These are phyloP conservation scores for Neofelis nebulosa DNA, from an alignment of 2,113 vertebrate genomes.

Conservation along the genomic window DNA sequence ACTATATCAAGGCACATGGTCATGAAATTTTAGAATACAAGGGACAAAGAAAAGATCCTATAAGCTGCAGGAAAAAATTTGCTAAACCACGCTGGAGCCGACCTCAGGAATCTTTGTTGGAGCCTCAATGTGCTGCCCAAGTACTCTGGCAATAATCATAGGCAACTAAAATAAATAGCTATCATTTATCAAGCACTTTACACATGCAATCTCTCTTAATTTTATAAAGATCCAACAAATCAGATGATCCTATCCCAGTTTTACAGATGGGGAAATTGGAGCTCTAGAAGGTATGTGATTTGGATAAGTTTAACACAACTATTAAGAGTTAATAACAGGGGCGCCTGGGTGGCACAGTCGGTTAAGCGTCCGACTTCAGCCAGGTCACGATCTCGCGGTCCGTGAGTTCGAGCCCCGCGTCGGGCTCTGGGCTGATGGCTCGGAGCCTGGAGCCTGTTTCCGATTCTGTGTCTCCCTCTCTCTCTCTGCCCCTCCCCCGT, in stretches of 20 bases:
- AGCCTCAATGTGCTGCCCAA: neutral
- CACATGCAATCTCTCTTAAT: constrained; percentile 1
- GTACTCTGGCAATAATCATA: neutral
- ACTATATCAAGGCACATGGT: neutral
- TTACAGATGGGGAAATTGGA: neutral
- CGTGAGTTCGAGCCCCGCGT: neutral
- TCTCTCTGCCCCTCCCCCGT: too few relatives aligned
- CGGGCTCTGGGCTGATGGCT: too few relatives aligned
- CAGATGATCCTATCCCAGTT: neutral
- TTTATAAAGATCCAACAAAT: neutral
- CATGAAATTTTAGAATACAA: neutral
- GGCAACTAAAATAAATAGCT: neutral
- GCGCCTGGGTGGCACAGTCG: neutral
- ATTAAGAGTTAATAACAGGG: constrained; percentile 15
- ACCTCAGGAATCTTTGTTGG: neutral
- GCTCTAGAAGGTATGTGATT: neutral
- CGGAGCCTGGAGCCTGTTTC: too few relatives aligned
- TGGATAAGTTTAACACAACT: neutral
- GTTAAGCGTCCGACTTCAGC: neutral
- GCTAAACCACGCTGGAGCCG: neutral
- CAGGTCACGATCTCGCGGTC: neutral
- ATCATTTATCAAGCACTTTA: constrained; percentile 17
- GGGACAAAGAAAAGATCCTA: neutral
- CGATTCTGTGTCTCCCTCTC: too few relatives aligned
- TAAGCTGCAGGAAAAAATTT: neutral